These are phyloP conservation scores for Scartelaos histophorus DNA, from an alignment of 2,113 vertebrate species.

Conservation along the genomic window DNA sequence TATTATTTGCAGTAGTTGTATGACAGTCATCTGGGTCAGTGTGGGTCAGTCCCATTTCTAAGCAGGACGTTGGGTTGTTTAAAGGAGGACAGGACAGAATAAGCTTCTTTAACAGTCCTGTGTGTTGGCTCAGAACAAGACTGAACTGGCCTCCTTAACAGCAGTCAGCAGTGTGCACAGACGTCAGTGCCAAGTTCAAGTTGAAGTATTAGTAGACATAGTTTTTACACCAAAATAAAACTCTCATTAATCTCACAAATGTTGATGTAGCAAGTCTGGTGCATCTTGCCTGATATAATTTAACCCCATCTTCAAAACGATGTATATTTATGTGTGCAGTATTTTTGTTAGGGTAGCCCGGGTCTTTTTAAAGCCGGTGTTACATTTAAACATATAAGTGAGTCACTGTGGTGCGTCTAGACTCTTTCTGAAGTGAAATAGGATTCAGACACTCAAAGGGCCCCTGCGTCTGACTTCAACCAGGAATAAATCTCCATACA, in stretches of 20 bases:
- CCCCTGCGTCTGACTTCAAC: not conserved
- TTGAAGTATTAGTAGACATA: not conserved
- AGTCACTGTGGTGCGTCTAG: slow-evolving; percentile 4
- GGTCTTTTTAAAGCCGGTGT: not conserved
- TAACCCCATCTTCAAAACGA: not conserved
- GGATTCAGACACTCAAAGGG: not conserved
- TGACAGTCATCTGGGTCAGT: not conserved
- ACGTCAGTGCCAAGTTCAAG: not conserved
- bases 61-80: not conserved
- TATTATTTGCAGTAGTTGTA: not conserved
- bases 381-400: not conserved
- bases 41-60: not conserved
- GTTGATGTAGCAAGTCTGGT: not conserved
- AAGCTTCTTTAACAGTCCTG: slow-evolving; percentile 41
- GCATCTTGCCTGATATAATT: not conserved
- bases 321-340: not conserved
- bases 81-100: slow-evolving; percentile 22
- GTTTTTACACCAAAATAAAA: not conserved
- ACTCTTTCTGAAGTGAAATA: not conserved
- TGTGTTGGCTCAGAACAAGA: slow-evolving; percentile 1
- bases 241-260: not conserved
- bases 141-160: slow-evolving; percentile 9
- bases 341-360: not conserved
- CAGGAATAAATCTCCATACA: slow-evolving; percentile 8
- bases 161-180: not conserved